Conservation (phyloP, 92 coral and sea anemone genomes). For the Palythoa grandiflora region DNA sequence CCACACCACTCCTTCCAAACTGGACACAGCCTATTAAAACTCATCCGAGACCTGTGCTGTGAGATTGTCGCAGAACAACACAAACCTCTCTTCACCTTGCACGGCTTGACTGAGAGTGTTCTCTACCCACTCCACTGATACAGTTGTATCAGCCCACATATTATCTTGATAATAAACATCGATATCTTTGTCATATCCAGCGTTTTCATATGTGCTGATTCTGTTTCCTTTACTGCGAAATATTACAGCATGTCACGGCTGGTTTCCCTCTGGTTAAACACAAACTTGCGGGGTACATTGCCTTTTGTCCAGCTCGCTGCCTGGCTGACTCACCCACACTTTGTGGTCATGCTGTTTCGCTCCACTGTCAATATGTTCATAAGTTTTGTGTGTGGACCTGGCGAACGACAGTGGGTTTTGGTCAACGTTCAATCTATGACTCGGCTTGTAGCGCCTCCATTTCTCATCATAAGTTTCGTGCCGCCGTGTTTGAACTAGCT, state of each 20-base stretch:
- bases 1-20: conserved; percentile 52
- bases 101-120: conserved; percentile 8
- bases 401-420: conserved; percentile 49
- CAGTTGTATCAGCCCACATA: conserved; percentile 46
- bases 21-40: conserved; percentile 51
- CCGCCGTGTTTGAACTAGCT: conserved; percentile 32
- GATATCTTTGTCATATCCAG: conserved; percentile 42
- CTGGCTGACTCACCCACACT: conserved; percentile 26
- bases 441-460: conserved; percentile 40
- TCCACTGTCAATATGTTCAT: conserved; percentile 4
- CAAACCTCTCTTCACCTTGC: conserved; percentile 34
- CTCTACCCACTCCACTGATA: conserved; percentile 52
- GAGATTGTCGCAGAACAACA: conserved; percentile 51
- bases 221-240: conserved; percentile 44
- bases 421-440: conserved; percentile 45
- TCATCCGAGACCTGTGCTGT: conserved; percentile 46
- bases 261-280: conserved; percentile 37
- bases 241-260: conserved; percentile 26
- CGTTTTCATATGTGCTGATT: conserved; percentile 22
- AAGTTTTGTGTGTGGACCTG: not conserved
- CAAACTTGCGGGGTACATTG: conserved; percentile 34
- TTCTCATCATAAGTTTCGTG: conserved; percentile 31
- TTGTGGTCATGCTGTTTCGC: conserved; percentile 38
- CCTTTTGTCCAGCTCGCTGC: conserved; percentile 29
- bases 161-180: conserved; percentile 48